Percentiles rank a stretch among this genome's conserved stretches.
Conservation (phyloP, 2,113 vertebrate species). For the Strigops habroptila region DNA sequence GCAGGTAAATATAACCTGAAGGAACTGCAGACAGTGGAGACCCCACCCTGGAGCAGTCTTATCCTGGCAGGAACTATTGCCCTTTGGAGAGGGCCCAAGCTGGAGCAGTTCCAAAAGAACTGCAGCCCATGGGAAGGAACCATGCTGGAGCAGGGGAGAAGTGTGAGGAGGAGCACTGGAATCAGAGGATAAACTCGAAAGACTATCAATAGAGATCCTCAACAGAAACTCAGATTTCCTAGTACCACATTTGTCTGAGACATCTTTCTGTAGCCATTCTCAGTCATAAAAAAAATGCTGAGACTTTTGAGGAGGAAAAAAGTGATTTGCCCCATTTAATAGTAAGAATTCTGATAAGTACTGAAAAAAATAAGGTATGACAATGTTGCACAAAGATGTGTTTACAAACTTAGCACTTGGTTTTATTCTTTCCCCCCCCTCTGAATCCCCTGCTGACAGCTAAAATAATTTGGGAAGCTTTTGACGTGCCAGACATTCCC, state of each 20-base stretch:
- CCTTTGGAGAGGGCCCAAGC: neutral
- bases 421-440: neutral
- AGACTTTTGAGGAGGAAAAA: neutral
- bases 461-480: neutral
- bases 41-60: fast-evolving
- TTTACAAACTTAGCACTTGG: neutral
- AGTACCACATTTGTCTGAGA: neutral
- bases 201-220: neutral
- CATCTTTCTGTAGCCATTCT: neutral
- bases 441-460: neutral
- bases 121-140: neutral
- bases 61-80: neutral
- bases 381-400: neutral
- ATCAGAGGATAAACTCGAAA: neutral
- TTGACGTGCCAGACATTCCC: neutral
- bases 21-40: neutral
- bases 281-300: neutral
- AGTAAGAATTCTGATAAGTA: neutral
- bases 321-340: neutral
- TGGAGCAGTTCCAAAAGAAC: neutral
- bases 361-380: neutral
- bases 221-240: neutral
- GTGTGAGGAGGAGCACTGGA: neutral
- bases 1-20: neutral
- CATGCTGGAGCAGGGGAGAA: neutral